Evolutionary conservation across 2,888 invertebrate genomes (phyloP).

Genomic region (Thymelicus lineola): DNA sequence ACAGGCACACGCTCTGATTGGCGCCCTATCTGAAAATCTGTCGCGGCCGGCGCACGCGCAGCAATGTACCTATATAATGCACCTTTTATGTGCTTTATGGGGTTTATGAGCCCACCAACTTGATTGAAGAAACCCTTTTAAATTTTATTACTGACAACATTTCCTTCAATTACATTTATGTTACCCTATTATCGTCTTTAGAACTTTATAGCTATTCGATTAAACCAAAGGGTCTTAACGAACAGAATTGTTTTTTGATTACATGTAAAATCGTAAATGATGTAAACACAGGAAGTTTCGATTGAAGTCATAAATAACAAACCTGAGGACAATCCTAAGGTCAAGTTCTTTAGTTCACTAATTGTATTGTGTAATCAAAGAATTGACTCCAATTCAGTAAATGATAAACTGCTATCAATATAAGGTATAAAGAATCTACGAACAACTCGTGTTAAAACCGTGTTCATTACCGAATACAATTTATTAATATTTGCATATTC

Average conservation of each 20-base stretch:
- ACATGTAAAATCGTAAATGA: background rate
- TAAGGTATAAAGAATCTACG: no score
- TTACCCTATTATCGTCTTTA: conserved; percentile 16
- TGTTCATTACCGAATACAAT: conserved; percentile 1
- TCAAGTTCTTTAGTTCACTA: no score
- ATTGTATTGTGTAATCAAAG: no score
- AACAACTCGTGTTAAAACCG: background rate
- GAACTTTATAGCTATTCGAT: conserved; percentile 25
- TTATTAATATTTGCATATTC: conserved; percentile 10
- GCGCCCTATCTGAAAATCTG: conserved; percentile 81
- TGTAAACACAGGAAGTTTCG: background rate
- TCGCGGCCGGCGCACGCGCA: conserved; percentile 59
- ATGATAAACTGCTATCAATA: no score
- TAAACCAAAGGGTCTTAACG: conserved; percentile 6
- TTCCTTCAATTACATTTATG: conserved; percentile 22
- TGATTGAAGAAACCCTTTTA: conserved; percentile 13
- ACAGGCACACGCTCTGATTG: conserved; percentile 81
- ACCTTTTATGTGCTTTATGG: conserved; percentile 21
- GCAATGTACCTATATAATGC: conserved; percentile 40
- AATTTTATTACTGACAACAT: conserved; percentile 12
- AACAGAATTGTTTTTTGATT: conserved; percentile 1
- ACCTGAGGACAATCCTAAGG: background rate
- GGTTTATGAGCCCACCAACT: conserved; percentile 3
- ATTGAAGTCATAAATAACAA: background rate
- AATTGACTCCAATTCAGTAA: no score